These are phyloP conservation scores for Triplophysa rosa DNA, from an alignment of 2,113 vertebrate genomes.

Conservation along the genomic window DNA sequence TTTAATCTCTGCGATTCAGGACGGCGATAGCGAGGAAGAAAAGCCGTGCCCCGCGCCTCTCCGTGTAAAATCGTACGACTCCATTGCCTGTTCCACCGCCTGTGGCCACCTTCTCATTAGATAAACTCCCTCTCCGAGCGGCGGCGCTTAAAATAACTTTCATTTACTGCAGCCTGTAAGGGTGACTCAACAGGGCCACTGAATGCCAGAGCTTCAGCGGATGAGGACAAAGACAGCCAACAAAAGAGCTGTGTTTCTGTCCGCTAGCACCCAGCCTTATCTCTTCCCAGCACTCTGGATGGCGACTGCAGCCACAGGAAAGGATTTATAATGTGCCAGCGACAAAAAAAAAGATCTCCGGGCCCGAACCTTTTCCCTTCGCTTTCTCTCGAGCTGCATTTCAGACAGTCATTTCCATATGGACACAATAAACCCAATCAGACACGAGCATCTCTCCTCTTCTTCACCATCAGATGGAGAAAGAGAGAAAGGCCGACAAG, in stretches of 20 bases:
- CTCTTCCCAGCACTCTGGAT: constrained; percentile 74
- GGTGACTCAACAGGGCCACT: constrained; percentile 55
- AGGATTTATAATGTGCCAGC: constrained; percentile 76
- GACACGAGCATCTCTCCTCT: constrained; percentile 56
- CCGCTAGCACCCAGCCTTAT: constrained; percentile 72
- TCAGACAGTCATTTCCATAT: constrained; percentile 60
- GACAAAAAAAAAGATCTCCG: constrained; percentile 61
- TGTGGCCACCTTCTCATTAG: constrained; percentile 51
- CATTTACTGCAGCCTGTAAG: constrained; percentile 58
- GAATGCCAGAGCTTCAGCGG: constrained; percentile 58
- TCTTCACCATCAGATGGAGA: constrained; percentile 25
- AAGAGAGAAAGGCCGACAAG: constrained; percentile 23
- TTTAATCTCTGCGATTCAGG: constrained; percentile 27
- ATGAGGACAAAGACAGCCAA: constrained; percentile 68
- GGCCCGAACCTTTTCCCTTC: constrained; percentile 12
- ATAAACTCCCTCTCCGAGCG: constrained; percentile 46
- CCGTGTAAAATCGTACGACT: constrained; percentile 25
- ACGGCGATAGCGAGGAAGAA: constrained; percentile 13
- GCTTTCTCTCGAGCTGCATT: constrained; percentile 21
- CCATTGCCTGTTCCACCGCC: constrained; percentile 22
- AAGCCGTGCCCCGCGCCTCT: not conserved
- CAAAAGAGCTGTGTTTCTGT: constrained; percentile 70
- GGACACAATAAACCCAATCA: constrained; percentile 61
- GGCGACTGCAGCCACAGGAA: constrained; percentile 70
- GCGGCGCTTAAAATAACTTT: constrained; percentile 48